Base-by-base conservation (phyloP, 2,113 vertebrate genomes). In the Pelusios castaneus region DNA sequence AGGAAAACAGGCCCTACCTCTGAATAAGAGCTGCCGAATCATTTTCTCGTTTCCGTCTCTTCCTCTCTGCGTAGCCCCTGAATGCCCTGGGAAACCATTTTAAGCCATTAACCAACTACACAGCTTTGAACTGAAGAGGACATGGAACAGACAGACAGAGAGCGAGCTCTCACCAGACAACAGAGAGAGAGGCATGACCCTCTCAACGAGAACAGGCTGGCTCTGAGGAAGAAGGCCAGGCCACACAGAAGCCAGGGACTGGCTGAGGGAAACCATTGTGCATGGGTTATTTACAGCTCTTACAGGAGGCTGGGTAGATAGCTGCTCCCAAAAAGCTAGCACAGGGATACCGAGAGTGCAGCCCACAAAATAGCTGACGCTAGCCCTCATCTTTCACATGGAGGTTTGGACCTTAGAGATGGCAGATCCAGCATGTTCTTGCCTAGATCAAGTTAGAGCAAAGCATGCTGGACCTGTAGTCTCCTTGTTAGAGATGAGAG, bases 31-130 rank as follows among this genome's bases (percentile, higher is more conserved):
- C 97, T 86, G 99, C 98, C 89, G 98, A 99, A 96, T 99, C 99
- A 97, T 98, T 98, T 96, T 99, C 99, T 97, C 98, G 98, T 98
- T 99, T 99, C 97, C 99, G 98, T 95, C 99, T 99, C 97, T 99
- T 99, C 99, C 98, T 99, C 97, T 99, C 99, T 96, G 99, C 99
- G 98, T 98, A 99, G 98, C 99, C 99, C 94, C 99, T 99, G 98
- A 99, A 99, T 80, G 98, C 99, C 99, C 99, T 99, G 99, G 98
- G 98, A 98, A 99, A 99, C 99, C 97, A 92, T 94, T 92, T 91
- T 67, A 94, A 97, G 97, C 97, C 98, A 98, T 98, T 98, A 97
- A 98, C 90, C 97, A 94, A 89, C 90, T 94, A 95, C 97, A 94
- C 60, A 96, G 96, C 91, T 84, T 25, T 34, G 67, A 38, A 87